Evolutionary conservation across 2,797 vertebrate species (phyloP), one percentile per base, ranked within the genome.

Genomic region (Cirrhinus molitorella): DNA sequence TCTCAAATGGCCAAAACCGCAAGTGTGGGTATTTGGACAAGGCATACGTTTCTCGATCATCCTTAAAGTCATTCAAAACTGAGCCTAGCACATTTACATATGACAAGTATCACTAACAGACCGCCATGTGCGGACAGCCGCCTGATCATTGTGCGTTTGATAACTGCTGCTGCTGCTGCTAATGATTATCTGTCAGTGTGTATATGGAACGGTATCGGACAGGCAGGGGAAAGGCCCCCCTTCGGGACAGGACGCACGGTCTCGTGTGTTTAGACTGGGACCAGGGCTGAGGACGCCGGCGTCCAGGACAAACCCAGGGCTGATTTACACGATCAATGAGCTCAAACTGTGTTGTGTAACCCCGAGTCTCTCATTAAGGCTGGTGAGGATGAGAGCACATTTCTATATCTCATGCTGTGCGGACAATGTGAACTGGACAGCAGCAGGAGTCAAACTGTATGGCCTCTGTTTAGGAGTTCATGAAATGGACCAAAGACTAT

Each of bases 121-220:
- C 17, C 47, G n/a, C 19, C 53, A 59, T 80, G 57, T 66, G 73
- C 31, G 91, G 37, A 92, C 93, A 92, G 66, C 89, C 94, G 92
- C 88, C 91, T 91, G 90, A 94, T 93, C 93, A 55, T 12, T 93
- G 88, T 91, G 82, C 83, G 89, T 93, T 89, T 93, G 93, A 93
- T 90, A 90, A 90, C 88, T 89, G 90, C 90, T 88, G 87, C 87
- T 88, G 87, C 87, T 90, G 89, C 91, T 89, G 85, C 83, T 94
- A 95, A 94, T 91, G 94, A 95, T 95, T 94, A 93, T 94, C 90
- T 94, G 94, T 90, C 95, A 94, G 85, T 83, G 88, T 89, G 88
- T 83, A 88, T 91, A 91, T 90, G 92, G 91, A 93, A 94, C 88
- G 91, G 90, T 93, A 94, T 93, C 90, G 94, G 93, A 94, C 92